Base-by-base conservation (phyloP, 2,888 invertebrate species). In the Drosophila ezoana region DNA sequence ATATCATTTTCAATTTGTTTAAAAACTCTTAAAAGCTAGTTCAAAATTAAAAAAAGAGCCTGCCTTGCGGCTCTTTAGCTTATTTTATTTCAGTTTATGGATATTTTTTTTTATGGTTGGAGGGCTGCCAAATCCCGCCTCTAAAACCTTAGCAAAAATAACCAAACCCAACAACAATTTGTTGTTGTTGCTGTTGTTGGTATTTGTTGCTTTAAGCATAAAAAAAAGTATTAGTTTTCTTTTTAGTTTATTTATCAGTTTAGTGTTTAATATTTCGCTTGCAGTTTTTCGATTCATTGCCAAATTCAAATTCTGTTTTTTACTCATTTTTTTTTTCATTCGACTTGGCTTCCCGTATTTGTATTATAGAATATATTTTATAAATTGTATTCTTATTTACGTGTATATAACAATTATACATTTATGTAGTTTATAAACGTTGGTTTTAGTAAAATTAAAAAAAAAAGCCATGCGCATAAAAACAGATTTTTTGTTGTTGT, bases 341-440 rank as follows among this genome's bases (percentile, higher is more conserved):
- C 58, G 80, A 83, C 76, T 86, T 83, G 81, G 77, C 66, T 49
- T 73, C 40, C 11, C 47, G 58, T 60, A 52, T 62, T 51, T 64
- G 57, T 60, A 44, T 61, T 37, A 59, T 59, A 60, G 47, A 57
- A 61, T 72, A 56, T 63, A 58, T 70, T 65, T 71, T 63, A 57
- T 65, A 60, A 67, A 64, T 76, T 56, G 52, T 53, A 52, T 74
- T 41, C 35, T 48, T 59, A 37, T 48, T 23, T 56, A 49, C 45
- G 45, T 66, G 65, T 68, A 61, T 72, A 62, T 83, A 81, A 83
- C 86, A 86, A 66, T 74, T 71, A 71, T 44, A 85, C 69, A 74
- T 81, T 77, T 66, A 75, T 28, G 28, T 68, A 67, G 44, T 58
- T 72, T 43, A 66, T 72, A 68, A 62, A 72, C 53, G 41, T 60